These are phyloP conservation scores for Galaxias olidus DNA, from an alignment of 2,797 vertebrate species.

Conservation along the genomic window DNA sequence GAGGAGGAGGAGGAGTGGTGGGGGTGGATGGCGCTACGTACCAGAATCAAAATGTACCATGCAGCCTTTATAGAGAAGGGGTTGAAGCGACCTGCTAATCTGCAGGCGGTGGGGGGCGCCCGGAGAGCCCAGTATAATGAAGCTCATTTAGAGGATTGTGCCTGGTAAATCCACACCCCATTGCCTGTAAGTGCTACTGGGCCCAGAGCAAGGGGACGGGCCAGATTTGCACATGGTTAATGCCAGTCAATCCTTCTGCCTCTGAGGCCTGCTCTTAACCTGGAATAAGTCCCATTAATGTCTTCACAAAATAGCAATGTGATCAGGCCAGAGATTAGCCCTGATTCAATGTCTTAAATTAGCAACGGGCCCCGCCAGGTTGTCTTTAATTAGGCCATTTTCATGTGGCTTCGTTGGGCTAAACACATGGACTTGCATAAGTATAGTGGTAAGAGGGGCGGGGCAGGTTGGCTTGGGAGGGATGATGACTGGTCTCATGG, in stretches of 20 bases:
- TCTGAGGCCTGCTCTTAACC: conserved; percentile 59
- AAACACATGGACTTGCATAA: no score
- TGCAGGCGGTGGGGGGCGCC: conserved; percentile 43
- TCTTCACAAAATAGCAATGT: conserved; percentile 61
- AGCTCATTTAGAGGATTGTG: conserved; percentile 73
- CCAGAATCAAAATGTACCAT: conserved; percentile 67
- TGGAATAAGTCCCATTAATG: conserved; percentile 71
- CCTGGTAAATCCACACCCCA: conserved; percentile 68
- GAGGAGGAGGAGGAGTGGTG: not conserved
- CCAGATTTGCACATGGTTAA: conserved; percentile 65
- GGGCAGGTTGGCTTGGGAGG: not conserved
- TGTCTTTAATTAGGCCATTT: conserved; percentile 56
- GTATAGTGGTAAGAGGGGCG: not conserved
- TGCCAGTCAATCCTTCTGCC: conserved; percentile 64
- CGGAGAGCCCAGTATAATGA: conserved; percentile 68
- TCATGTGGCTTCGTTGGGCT: conserved; percentile 28
- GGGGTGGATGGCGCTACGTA: conserved; percentile 17
- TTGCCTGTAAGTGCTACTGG: conserved; percentile 44
- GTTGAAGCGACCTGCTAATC: conserved; percentile 63
- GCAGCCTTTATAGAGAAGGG: conserved; percentile 47
- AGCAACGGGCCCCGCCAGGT: conserved; percentile 47
- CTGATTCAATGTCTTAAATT: conserved; percentile 72
- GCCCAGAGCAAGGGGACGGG: conserved; percentile 36
- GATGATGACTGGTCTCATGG: no score
- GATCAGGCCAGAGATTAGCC: conserved; percentile 72